Evolutionary conservation across 2,113 vertebrate genomes (phyloP).

Genomic region (Ranitomeya variabilis): DNA sequence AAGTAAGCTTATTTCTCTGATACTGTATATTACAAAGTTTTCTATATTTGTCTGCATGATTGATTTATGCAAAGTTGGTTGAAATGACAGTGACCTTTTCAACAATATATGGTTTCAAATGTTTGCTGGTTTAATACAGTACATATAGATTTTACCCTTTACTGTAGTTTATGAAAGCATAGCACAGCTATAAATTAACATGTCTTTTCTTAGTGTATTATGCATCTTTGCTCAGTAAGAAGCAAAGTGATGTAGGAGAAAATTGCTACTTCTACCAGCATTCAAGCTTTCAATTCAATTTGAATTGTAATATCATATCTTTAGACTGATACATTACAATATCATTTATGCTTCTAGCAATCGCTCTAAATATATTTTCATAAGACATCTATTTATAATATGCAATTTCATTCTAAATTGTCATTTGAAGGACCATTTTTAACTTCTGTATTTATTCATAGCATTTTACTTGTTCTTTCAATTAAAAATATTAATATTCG

Average conservation of each 20-base stretch:
- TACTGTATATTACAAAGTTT: no score
- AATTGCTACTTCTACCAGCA: slow-evolving; percentile 26
- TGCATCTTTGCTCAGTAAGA: slow-evolving; percentile 6
- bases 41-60: no score
- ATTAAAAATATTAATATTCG: not conserved
- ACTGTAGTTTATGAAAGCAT: not conserved
- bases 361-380: slow-evolving; percentile 35
- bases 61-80: no score
- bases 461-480: not conserved
- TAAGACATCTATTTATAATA: slow-evolving; percentile 7
- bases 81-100: not conserved
- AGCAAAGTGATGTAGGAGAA: slow-evolving; percentile 30
- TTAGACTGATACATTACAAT: slow-evolving; percentile 33
- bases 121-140: not conserved
- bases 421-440: not conserved
- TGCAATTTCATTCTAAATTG: slow-evolving; percentile 1
- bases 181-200: not conserved
- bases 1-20: no score
- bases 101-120: not conserved
- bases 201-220: slow-evolving; percentile 24
- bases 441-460: not conserved
- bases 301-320: slow-evolving; percentile 34
- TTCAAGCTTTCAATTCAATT: slow-evolving; percentile 40
- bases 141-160: not conserved
- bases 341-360: slow-evolving; percentile 31